Percentiles rank a stretch among this genome's conserved stretches.
These are phyloP conservation scores for Apis mellifera DNA, from an alignment of 1,140 invertebrate species.

Conservation along the genomic window DNA sequence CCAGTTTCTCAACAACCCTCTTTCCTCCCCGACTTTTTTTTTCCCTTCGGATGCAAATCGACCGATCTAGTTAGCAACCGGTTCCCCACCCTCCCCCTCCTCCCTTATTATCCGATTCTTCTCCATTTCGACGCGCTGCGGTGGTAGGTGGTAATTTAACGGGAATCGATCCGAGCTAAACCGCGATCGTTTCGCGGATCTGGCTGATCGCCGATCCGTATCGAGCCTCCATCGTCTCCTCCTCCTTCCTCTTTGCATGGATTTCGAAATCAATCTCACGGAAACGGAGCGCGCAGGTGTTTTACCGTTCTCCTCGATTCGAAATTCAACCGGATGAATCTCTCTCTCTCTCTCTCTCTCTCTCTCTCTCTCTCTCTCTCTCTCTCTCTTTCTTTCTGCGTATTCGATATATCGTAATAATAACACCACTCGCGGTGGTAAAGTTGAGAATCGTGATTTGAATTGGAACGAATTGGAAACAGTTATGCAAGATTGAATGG, in stretches of 20 bases:
- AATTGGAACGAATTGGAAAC: too few species aligned
- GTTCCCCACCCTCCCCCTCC: neutral
- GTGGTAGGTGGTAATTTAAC: slow-evolving; percentile 59
- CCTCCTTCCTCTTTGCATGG: slow-evolving; percentile 24
- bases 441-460: neutral
- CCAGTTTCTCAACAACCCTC: neutral
- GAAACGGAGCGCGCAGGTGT: slow-evolving; percentile 35
- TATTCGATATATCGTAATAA: slow-evolving; percentile 8
- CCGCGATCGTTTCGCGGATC: slow-evolving; percentile 62
- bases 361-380: too few species aligned
- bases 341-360: too few species aligned
- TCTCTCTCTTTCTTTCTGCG: too few species aligned
- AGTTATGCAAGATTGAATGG: too few species aligned
- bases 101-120: slow-evolving; percentile 37
- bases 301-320: slow-evolving; percentile 40
- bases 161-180: slow-evolving; percentile 53
- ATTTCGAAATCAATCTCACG: slow-evolving; percentile 42
- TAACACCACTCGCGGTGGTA: neutral
- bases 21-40: slow-evolving; percentile 18
- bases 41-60: slow-evolving; percentile 35
- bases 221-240: slow-evolving; percentile 25
- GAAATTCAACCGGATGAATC: slow-evolving; percentile 26
- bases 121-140: slow-evolving; percentile 54
- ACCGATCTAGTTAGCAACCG: slow-evolving; percentile 56
- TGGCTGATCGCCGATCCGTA: slow-evolving; percentile 60